phyloP scores from a whole-genome alignment of 2,113 vertebrate genomes.

The Gavialis gangeticus region DNA sequence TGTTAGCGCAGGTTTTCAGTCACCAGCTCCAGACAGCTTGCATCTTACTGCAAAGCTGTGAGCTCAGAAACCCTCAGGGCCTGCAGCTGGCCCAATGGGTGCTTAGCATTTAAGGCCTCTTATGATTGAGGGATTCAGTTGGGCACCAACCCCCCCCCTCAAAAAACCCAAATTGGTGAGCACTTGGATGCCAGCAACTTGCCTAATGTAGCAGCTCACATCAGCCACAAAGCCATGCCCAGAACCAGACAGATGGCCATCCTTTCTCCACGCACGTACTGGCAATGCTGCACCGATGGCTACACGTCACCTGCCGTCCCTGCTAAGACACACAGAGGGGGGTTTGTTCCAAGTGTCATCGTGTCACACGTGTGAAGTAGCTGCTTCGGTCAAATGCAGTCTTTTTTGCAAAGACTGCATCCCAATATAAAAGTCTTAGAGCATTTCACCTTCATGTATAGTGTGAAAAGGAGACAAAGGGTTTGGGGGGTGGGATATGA shows the following conservation, averaged over 20 bases:
- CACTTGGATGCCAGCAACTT: neutral
- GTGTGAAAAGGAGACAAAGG: neutral
- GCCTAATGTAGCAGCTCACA: neutral
- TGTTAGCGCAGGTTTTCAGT: neutral
- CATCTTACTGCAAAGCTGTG: neutral
- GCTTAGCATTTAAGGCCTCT: neutral
- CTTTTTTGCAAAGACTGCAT: neutral
- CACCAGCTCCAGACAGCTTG: no score
- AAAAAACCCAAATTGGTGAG: neutral
- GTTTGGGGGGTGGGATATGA: neutral
- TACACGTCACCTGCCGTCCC: neutral
- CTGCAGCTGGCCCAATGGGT: neutral
- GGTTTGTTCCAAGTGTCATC: slow-evolving; percentile 33
- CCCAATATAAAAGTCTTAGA: slow-evolving; percentile 31
- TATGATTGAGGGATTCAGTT: neutral
- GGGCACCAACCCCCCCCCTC: neutral
- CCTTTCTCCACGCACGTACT: neutral
- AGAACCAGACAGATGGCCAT: neutral
- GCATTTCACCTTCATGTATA: slow-evolving; percentile 19
- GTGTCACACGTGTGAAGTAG: slow-evolving; percentile 24
- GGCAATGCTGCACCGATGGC: neutral
- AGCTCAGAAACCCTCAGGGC: neutral
- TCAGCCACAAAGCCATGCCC: neutral
- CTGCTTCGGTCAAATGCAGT: slow-evolving; percentile 29
- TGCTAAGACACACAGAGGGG: slow-evolving; percentile 43